Evolutionary conservation across 2,797 vertebrate genomes (phyloP).

Genomic region (Typhlichthys subterraneus): DNA sequence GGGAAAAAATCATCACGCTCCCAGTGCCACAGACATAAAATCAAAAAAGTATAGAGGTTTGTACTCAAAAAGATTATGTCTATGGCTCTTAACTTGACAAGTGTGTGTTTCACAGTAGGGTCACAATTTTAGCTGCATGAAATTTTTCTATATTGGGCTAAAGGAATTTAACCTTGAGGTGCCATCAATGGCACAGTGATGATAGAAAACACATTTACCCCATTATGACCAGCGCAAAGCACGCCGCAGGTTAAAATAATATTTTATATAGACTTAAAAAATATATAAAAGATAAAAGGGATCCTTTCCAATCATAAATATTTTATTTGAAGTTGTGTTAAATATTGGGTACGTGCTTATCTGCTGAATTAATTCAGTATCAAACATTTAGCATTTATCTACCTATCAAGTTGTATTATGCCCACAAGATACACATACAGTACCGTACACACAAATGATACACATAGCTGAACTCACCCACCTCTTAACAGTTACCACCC

Average conservation of each 20-base stretch:
- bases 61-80: conserved; percentile 54
- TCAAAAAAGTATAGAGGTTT: conserved; percentile 29
- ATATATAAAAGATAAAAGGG: background rate
- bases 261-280: too few species aligned
- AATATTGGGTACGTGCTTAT: too few species aligned
- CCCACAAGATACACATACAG: background rate
- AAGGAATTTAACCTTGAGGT: conserved; percentile 47
- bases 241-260: background rate
- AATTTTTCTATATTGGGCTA: conserved; percentile 36
- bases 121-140: background rate
- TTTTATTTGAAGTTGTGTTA: too few species aligned
- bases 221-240: conserved; percentile 7
- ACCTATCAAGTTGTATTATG: too few species aligned
- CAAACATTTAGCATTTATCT: too few species aligned
- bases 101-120: background rate
- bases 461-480: background rate
- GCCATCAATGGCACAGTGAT: conserved; percentile 34
- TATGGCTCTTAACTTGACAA: conserved; percentile 33
- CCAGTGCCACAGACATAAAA: conserved; percentile 44
- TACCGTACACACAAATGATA: conserved; percentile 1
- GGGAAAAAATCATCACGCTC: conserved; percentile 44
- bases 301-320: background rate
- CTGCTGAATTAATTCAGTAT: too few species aligned
- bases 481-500: conserved; percentile 52
- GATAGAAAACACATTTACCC: conserved; percentile 36